These are phyloP conservation scores for Dicyrtoma fusca DNA, from an alignment of 2,888 invertebrate species.

Conservation along the genomic window DNA sequence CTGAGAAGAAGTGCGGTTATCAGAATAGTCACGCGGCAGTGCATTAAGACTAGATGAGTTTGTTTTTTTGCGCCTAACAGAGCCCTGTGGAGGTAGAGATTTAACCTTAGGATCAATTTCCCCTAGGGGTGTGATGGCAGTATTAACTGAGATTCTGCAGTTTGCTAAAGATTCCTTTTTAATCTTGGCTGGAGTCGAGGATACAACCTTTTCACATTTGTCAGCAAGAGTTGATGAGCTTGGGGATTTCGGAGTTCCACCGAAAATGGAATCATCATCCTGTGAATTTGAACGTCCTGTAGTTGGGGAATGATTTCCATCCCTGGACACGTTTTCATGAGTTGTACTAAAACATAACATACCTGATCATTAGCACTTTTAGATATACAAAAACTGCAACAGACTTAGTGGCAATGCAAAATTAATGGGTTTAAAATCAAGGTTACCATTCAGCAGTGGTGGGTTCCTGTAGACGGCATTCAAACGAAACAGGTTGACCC, in stretches of 20 bases:
- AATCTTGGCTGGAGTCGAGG: slow-evolving; percentile 8
- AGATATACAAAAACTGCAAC: not conserved
- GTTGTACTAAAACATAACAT: slow-evolving; percentile 48
- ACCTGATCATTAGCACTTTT: not conserved
- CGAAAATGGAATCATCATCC: slow-evolving; percentile 39
- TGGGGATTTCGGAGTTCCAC: slow-evolving; percentile 11
- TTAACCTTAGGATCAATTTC: slow-evolving; percentile 10
- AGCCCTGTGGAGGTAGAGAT: not conserved
- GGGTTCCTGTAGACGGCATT: slow-evolving; percentile 55
- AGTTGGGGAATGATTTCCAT: slow-evolving; percentile 38
- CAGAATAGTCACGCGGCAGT: slow-evolving; percentile 47
- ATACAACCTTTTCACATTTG: not conserved
- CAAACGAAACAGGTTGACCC: slow-evolving; percentile 50
- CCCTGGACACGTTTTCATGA: slow-evolving; percentile 50
- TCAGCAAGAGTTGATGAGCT: slow-evolving; percentile 13
- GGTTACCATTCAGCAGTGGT: slow-evolving; percentile 55
- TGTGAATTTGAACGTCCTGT: slow-evolving; percentile 37
- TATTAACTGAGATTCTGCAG: slow-evolving; percentile 57
- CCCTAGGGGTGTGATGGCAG: slow-evolving; percentile 1
- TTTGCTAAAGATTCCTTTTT: slow-evolving; percentile 21
- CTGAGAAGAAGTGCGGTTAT: not conserved
- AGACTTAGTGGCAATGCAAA: not conserved
- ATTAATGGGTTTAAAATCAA: slow-evolving; percentile 3
- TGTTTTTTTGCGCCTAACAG: slow-evolving; percentile 5
- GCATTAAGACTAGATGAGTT: slow-evolving; percentile 55